phyloP scores from a whole-genome alignment of 2,797 vertebrate species.

The Rhinatrema bivittatum region DNA sequence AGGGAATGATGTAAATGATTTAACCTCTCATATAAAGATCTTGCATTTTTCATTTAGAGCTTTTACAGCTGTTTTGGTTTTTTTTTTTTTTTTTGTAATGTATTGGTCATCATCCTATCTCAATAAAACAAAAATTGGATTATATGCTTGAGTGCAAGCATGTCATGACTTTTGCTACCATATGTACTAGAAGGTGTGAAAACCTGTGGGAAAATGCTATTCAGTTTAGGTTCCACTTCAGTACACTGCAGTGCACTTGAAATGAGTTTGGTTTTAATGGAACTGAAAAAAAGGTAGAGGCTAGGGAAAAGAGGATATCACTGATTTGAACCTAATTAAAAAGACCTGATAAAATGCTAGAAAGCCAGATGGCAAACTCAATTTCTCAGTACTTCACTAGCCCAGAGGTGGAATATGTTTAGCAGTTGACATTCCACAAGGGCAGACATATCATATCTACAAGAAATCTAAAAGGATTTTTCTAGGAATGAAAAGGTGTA shows the following conservation, averaged over 20 bases:
- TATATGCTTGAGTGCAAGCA: conserved; percentile 60
- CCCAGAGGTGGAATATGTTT: conserved; percentile 33
- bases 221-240: conserved; percentile 45
- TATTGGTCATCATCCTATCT: conserved; percentile 57
- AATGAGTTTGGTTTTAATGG: conserved; percentile 36
- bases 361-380: conserved; percentile 52
- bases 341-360: conserved; percentile 48
- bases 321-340: conserved; percentile 57
- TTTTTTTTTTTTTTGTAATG: conserved; percentile 10
- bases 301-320: conserved; percentile 47
- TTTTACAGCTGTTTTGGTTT: conserved; percentile 26
- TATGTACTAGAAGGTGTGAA: conserved; percentile 74
- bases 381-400: conserved; percentile 40
- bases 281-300: conserved; percentile 30
- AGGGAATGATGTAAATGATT: not conserved
- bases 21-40: not conserved
- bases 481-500: too few relatives aligned
- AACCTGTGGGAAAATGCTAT: conserved; percentile 60
- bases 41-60: conserved; percentile 24
- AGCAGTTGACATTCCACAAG: conserved; percentile 47
- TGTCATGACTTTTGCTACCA: conserved; percentile 71
- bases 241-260: conserved; percentile 21
- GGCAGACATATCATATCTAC: conserved; percentile 37
- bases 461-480: conserved; percentile 18
- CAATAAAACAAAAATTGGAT: conserved; percentile 81